phyloP scores from a whole-genome alignment of 1,140 invertebrate species.

The Proctacanthus coquilletti region DNA sequence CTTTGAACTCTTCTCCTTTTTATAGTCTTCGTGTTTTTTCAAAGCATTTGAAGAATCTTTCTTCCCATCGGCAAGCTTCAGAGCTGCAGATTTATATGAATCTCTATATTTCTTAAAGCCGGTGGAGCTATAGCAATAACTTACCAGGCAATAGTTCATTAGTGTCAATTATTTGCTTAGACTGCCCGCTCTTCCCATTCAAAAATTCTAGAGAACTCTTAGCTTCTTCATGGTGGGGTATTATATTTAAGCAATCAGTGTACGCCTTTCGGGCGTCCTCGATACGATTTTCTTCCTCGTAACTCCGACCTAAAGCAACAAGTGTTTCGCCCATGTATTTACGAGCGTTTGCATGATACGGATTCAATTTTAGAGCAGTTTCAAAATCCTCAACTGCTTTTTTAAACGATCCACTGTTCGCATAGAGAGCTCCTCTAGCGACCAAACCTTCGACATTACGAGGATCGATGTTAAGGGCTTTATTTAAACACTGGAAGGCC shows the following conservation, averaged over 20 bases:
- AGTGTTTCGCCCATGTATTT: constrained; percentile 90
- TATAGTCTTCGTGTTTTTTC: constrained; percentile 36
- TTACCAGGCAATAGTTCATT: constrained; percentile 37
- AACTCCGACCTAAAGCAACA: constrained; percentile 66
- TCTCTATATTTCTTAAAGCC: too few relatives aligned
- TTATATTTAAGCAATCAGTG: constrained; percentile 61
- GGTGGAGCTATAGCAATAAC: too few relatives aligned
- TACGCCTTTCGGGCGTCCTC: constrained; percentile 74
- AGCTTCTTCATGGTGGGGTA: constrained; percentile 71
- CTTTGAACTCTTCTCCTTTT: constrained; percentile 40
- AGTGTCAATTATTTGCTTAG: constrained; percentile 41
- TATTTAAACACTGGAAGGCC: constrained; percentile 89
- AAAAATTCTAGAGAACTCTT: constrained; percentile 52
- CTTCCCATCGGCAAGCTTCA: too few relatives aligned
- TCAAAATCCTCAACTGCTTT: constrained; percentile 92
- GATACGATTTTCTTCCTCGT: constrained; percentile 68
- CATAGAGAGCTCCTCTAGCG: constrained; percentile 82
- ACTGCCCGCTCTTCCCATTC: background rate
- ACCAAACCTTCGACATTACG: constrained; percentile 88
- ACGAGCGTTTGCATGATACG: constrained; percentile 80
- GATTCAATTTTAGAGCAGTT: constrained; percentile 72
- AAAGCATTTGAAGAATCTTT: constrained; percentile 34
- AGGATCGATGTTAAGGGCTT: constrained; percentile 81
- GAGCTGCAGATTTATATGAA: too few relatives aligned
- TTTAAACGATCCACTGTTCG: constrained; percentile 82